Conservation (phyloP, 2,113 vertebrate genomes). For the Ginglymostoma cirratum region DNA sequence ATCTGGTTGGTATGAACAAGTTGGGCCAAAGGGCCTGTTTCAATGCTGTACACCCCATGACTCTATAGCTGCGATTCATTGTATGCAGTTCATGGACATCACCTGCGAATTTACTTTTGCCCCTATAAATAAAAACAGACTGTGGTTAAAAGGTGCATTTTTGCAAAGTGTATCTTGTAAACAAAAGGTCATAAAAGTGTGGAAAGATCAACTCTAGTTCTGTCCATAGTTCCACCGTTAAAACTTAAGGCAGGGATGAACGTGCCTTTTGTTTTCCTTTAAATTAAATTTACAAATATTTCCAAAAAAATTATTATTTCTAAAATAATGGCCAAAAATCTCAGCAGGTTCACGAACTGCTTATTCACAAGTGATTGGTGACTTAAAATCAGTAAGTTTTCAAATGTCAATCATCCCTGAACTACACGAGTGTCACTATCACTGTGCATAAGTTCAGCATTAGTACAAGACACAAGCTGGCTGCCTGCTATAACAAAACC, state of each 20-base stretch:
- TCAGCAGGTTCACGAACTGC: too few species aligned
- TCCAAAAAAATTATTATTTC: not conserved
- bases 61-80: not conserved
- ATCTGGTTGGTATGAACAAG: too few species aligned
- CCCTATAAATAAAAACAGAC: not conserved
- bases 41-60: too few species aligned
- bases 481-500: too few species aligned
- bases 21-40: too few species aligned
- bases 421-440: too few species aligned
- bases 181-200: not conserved
- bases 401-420: too few species aligned
- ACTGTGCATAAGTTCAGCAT: too few species aligned
- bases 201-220: not conserved
- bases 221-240: not conserved
- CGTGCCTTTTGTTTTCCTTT: not conserved
- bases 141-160: not conserved
- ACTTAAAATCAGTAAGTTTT: too few species aligned
- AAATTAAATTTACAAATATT: not conserved
- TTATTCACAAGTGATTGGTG: too few species aligned
- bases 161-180: not conserved
- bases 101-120: not conserved
- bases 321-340: not conserved
- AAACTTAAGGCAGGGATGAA: not conserved
- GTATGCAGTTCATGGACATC: not conserved
- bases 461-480: too few species aligned